phyloP scores from a whole-genome alignment of 2,113 vertebrate genomes.

The Anguilla rostrata region DNA sequence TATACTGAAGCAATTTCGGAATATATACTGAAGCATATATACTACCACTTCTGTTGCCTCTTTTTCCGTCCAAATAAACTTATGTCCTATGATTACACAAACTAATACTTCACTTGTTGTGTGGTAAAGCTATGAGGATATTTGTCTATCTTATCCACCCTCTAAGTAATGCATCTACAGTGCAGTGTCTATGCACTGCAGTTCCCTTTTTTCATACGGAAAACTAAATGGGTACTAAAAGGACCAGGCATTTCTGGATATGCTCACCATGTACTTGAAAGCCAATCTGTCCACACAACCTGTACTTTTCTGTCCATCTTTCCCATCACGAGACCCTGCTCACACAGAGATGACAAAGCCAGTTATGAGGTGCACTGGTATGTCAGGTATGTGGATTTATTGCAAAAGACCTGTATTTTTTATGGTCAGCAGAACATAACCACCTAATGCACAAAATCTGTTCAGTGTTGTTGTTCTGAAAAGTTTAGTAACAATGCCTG shows the following conservation, averaged over 20 bases:
- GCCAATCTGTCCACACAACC: conserved; percentile 64
- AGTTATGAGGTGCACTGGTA: neutral
- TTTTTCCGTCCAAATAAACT: neutral
- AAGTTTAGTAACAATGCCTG: neutral
- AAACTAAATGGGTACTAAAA: neutral
- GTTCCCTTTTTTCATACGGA: neutral
- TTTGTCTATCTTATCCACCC: neutral
- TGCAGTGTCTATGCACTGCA: neutral
- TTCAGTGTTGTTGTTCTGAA: neutral
- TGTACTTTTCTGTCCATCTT: conserved; percentile 25
- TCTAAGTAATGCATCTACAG: neutral
- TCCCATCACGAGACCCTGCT: conserved; percentile 27
- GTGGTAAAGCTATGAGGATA: neutral
- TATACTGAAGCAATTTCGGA: too few relatives aligned
- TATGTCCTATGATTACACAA: neutral
- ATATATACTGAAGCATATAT: neutral
- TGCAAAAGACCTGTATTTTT: neutral
- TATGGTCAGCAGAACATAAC: neutral
- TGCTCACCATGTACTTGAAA: conserved; percentile 73
- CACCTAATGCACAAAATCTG: neutral
- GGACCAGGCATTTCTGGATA: neutral
- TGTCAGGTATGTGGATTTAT: neutral
- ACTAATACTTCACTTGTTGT: neutral
- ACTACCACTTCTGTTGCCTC: neutral
- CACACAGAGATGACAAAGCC: neutral